Evolutionary conservation across 2,113 vertebrate species (phyloP).

Genomic region (Phaethornis superciliosus): DNA sequence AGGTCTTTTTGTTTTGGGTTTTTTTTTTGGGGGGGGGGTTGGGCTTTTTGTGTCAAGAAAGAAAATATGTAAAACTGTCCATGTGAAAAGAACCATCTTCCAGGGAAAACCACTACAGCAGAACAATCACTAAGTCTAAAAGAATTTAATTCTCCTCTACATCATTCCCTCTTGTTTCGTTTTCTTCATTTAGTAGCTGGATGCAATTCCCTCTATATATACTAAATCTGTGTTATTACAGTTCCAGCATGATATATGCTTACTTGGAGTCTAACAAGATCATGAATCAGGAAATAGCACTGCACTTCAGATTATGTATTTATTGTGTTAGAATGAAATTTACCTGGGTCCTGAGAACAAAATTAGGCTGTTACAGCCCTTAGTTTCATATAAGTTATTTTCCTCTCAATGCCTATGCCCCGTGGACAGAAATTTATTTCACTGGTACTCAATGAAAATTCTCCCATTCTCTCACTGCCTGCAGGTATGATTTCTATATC

Average conservation of each 20-base stretch:
- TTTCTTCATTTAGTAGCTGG: neutral
- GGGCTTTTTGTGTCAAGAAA: neutral
- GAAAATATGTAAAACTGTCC: neutral
- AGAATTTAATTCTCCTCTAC: neutral
- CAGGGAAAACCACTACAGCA: neutral
- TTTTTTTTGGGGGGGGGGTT: too few relatives aligned
- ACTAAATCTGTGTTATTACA: slow-evolving; percentile 16
- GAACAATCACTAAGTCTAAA: neutral
- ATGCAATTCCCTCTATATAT: neutral
- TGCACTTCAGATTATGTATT: slow-evolving; percentile 46
- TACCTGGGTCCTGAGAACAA: slow-evolving; percentile 48
- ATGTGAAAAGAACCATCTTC: neutral
- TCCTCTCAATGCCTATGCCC: slow-evolving; percentile 39
- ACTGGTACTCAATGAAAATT: neutral
- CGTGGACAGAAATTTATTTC: slow-evolving; percentile 51
- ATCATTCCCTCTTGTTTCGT: neutral
- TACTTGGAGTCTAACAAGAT: slow-evolving; percentile 46
- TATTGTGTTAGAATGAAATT: slow-evolving; percentile 57
- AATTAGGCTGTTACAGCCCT: slow-evolving; percentile 38
- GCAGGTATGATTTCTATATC: slow-evolving; percentile 16
- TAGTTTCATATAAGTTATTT: slow-evolving; percentile 59
- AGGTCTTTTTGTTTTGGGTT: neutral
- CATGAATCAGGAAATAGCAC: slow-evolving; percentile 48
- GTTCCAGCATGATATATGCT: slow-evolving; percentile 32
- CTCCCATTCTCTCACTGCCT: slow-evolving; percentile 17